phyloP scores from a whole-genome alignment of 2,797 vertebrate genomes.

The Rallus crepitans region DNA sequence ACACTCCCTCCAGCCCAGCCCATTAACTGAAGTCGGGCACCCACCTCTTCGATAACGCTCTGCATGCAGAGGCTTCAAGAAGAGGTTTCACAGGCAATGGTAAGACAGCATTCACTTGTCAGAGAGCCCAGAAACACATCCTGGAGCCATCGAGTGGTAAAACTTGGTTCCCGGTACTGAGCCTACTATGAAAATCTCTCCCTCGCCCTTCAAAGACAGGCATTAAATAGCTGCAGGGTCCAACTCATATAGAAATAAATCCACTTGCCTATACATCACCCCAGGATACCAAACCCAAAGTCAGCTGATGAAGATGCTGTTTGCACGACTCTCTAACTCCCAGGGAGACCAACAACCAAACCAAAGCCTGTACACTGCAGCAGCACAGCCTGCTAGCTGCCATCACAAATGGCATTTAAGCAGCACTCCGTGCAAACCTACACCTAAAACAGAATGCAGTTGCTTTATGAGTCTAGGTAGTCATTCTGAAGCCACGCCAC shows the following conservation, averaged over 20 bases:
- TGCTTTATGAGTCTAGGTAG: neutral
- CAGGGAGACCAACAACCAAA: neutral
- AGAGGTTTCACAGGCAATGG: neutral
- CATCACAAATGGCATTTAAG: neutral
- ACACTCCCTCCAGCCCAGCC: neutral
- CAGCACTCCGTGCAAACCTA: rapidly evolving
- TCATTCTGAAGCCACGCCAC: rapidly evolving
- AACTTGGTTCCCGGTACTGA: neutral
- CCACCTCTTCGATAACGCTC: neutral
- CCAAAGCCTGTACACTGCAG: rapidly evolving
- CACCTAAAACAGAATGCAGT: neutral
- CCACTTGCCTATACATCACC: rapidly evolving
- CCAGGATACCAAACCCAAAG: neutral
- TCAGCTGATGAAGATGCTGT: neutral
- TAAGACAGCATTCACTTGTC: neutral
- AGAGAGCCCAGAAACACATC: neutral
- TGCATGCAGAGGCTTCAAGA: neutral
- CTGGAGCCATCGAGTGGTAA: neutral
- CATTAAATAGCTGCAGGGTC: neutral
- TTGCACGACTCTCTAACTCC: rapidly evolving
- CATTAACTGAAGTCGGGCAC: rapidly evolving
- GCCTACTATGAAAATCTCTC: neutral
- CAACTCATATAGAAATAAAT: neutral
- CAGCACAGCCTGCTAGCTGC: neutral
- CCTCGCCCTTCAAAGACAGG: neutral